Percentiles rank a stretch among this genome's conserved stretches.
Conservation (phyloP, 2,797 vertebrate species). For the Psittacula echo region DNA sequence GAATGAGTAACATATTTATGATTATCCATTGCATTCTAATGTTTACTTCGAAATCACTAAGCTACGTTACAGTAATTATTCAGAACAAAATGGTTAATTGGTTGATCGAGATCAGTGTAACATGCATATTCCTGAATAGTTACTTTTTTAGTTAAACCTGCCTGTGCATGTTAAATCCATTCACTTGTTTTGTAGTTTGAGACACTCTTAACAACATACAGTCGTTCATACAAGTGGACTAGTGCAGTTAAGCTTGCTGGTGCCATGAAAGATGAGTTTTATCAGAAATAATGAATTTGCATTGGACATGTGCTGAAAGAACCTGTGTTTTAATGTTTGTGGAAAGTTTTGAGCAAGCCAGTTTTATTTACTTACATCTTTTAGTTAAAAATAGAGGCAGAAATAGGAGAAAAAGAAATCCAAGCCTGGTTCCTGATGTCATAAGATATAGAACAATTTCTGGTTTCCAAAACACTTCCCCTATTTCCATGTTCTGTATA, state of each 20-base stretch:
- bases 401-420: background rate
- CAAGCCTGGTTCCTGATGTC: background rate
- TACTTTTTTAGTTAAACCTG: background rate
- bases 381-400: background rate
- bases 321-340: background rate
- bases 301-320: background rate
- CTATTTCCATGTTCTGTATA: background rate
- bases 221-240: slow-evolving; percentile 1
- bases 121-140: background rate
- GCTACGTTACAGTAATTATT: background rate
- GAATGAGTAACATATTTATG: background rate
- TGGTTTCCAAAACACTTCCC: background rate
- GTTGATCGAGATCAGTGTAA: background rate
- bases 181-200: background rate
- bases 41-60: background rate
- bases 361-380: background rate
- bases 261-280: background rate
- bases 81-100: background rate
- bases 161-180: background rate
- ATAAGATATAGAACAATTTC: background rate
- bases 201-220: background rate
- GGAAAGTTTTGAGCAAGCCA: background rate
- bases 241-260: background rate
- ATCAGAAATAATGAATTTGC: background rate
- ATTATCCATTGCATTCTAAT: background rate